Base-by-base conservation (phyloP, 2,797 vertebrate species). In the Pangasius djambal region DNA sequence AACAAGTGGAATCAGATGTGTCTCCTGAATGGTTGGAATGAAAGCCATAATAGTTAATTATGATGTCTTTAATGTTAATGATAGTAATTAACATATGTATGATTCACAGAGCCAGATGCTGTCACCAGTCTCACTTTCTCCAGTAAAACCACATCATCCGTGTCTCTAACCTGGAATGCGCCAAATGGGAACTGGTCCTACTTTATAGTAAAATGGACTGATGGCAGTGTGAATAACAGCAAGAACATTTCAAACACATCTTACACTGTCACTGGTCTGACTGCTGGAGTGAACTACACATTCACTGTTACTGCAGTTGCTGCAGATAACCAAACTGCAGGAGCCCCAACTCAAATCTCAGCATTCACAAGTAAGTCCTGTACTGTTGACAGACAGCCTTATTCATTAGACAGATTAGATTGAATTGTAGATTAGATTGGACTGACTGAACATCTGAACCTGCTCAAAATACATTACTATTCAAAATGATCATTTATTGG, bases 251-350 rank as follows among this genome's bases (percentile, higher is more conserved):
- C 2, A 6, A 0, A 20, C 65, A 67, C 31, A 4, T 50, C 7
- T 50, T 83, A 69, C 34, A 48, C 20, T 22, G 67, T 90, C 67
- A 86, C 34, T 72, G 22, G 8, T 77, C 86, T 90, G 22, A 87
- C 59, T 82, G 25, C 89, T 85, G 91, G 85, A 69, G 77, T 79
- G 61, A 75, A 28, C 3, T 88, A 90, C 75, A 91, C 87, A 57
- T 90, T 91, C 52, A 86, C 2, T 25, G 86, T 91, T 48, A 90
- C 59, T 52, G 86, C 89, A 50, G 57, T 78, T 34, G 74, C 86
- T 75, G 72, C 37, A 87, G 81, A 90, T 75, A 0, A 6, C 0
- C 2, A 10, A 65, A 90, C 86, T 77, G 20, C 37, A 74, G 89
- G 89, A 37, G 22, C 50, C n/a, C 1, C 83, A 72, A 18, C n/a